Percentiles rank a stretch among this genome's conserved stretches.
phyloP scores from a whole-genome alignment of 92 coral and sea anemone species.

The Zoanthus sociatus region DNA sequence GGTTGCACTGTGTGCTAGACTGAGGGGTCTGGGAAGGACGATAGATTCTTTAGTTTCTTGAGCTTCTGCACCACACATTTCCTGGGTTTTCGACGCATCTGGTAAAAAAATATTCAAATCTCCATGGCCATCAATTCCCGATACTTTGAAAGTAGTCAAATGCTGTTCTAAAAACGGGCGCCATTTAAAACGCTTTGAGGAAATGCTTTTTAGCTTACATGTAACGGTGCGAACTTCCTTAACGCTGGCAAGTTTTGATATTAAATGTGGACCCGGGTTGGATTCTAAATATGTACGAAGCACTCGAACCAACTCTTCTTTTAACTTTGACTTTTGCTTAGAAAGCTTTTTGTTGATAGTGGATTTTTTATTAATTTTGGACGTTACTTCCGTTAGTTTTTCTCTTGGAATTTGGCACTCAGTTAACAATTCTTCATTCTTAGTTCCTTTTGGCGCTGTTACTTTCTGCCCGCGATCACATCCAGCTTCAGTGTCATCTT shows the following conservation, averaged over 20 bases:
- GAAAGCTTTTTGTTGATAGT: neutral
- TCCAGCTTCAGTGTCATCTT: neutral
- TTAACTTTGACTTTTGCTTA: neutral
- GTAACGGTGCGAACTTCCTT: neutral
- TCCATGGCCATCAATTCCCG: neutral
- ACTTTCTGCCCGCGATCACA: neutral
- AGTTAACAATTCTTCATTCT: neutral
- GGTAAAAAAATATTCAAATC: neutral
- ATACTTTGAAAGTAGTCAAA: neutral
- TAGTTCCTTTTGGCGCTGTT: neutral
- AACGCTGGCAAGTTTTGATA: neutral
- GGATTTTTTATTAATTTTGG: neutral
- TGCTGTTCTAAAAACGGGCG: neutral
- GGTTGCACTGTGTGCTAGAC: neutral
- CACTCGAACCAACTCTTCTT: neutral
- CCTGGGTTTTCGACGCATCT: neutral
- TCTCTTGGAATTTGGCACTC: neutral
- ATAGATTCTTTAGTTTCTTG: neutral
- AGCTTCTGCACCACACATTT: neutral
- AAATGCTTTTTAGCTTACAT: neutral
- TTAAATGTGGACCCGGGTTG: neutral
- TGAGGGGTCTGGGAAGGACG: neutral
- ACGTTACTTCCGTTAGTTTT: neutral
- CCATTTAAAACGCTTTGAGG: constrained; percentile 22
- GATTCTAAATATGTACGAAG: neutral